phyloP scores from a whole-genome alignment of 2,113 vertebrate species.

The Philantomba maxwellii region DNA sequence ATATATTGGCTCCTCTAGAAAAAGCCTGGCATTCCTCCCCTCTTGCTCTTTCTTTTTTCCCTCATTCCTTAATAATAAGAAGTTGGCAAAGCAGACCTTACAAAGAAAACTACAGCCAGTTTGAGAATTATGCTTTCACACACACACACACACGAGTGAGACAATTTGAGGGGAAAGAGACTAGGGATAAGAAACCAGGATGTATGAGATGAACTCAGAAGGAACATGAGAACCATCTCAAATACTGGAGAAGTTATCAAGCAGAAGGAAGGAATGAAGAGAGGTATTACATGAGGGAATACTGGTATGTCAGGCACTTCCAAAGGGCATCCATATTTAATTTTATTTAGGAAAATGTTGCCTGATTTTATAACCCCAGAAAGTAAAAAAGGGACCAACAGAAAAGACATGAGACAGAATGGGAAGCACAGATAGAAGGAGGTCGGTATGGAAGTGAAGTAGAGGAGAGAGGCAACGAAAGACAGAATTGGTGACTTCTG shows the following conservation, averaged over 20 bases:
- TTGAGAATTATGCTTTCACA: not conserved
- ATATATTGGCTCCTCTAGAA: conserved; percentile 66
- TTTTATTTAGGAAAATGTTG: not conserved
- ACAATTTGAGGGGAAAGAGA: no score
- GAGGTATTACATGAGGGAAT: not conserved
- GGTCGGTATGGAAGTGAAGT: not conserved
- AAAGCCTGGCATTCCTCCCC: conserved; percentile 29
- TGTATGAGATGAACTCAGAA: not conserved
- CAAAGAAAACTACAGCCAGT: not conserved
- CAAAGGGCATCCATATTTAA: not conserved
- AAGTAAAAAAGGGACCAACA: not conserved
- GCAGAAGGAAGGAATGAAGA: not conserved
- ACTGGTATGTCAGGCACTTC: not conserved
- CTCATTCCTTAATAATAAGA: conserved; percentile 35
- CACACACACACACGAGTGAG: not conserved
- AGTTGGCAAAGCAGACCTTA: not conserved
- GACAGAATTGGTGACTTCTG: not conserved
- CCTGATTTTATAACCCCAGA: not conserved
- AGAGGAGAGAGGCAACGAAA: not conserved
- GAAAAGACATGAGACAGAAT: not conserved
- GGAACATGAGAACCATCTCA: not conserved
- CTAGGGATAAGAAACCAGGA: not conserved
- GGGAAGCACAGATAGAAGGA: not conserved
- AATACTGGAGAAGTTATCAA: not conserved
- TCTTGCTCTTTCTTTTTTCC: not conserved